A percentile compares a stretch with the other conserved stretches of the same genome.
These are phyloP conservation scores for Bombylius discolor DNA, from an alignment of 2,888 invertebrate species.

Conservation along the genomic window DNA sequence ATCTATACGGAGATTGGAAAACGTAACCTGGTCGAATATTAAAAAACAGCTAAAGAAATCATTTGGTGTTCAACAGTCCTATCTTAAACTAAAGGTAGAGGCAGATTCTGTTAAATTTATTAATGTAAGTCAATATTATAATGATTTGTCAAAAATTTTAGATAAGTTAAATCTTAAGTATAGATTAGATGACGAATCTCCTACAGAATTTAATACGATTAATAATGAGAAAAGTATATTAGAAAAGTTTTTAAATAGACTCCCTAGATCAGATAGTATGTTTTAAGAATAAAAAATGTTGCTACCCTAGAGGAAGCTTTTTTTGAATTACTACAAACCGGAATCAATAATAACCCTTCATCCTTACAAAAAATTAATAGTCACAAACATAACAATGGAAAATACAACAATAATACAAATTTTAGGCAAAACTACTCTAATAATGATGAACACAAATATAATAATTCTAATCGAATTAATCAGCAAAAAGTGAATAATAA, in stretches of 20 bases:
- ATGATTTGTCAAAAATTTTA: constrained; percentile 1
- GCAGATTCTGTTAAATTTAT: not conserved
- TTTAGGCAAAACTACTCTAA: not conserved
- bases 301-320: not conserved
- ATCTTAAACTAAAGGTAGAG: not conserved
- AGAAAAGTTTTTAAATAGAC: constrained; percentile 1
- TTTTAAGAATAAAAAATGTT: not conserved
- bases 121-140: constrained; percentile 2
- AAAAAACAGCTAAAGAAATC: not conserved
- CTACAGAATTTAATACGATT: not conserved
- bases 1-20: not conserved
- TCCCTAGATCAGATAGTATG: not conserved
- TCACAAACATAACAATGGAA: not conserved
- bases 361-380: not conserved
- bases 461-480: not conserved
- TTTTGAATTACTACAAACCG: not conserved
- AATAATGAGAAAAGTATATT: constrained; percentile 2
- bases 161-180: constrained; percentile 4
- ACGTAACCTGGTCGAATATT: not conserved
- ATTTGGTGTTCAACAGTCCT: constrained; percentile 1
- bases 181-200: not conserved
- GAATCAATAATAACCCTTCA: not conserved
- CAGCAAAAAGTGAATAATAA: not conserved
- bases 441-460: not conserved
- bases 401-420: not conserved